phyloP scores from a whole-genome alignment of 2,888 invertebrate genomes.

The Folsomia manolachei region DNA sequence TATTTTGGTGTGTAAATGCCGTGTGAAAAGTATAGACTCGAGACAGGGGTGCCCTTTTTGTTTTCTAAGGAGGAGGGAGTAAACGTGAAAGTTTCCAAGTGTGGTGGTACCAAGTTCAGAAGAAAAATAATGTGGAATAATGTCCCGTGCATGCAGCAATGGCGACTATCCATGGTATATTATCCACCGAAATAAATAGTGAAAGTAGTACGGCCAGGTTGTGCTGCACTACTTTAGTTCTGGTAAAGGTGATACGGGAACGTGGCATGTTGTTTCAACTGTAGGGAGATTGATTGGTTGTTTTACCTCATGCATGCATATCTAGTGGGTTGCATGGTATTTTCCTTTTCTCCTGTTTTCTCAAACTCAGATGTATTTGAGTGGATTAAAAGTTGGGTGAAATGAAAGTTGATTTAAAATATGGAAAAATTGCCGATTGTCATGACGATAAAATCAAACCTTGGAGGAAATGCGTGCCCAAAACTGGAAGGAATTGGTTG shows the following conservation, averaged over 20 bases:
- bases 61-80: background rate
- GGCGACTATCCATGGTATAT: no score
- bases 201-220: no score
- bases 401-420: constrained; percentile 7
- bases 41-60: background rate
- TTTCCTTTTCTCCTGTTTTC: background rate
- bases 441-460: constrained; percentile 19
- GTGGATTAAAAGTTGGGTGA: background rate
- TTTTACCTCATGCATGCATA: no score
- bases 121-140: background rate
- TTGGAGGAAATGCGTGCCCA: constrained; percentile 17
- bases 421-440: constrained; percentile 23
- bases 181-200: no score
- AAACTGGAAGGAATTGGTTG: background rate
- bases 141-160: background rate
- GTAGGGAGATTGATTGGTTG: background rate
- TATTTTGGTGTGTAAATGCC: background rate
- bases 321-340: no score
- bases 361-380: background rate
- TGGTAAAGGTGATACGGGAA: no score
- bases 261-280: background rate
- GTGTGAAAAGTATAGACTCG: background rate
- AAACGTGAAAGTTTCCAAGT: background rate
- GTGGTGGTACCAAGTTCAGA: no score
- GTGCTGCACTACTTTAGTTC: no score